A percentile compares a stretch with the other conserved stretches of the same genome.
These are phyloP conservation scores for Rapana venosa DNA, from an alignment of 2,888 invertebrate genomes.

Conservation along the genomic window DNA sequence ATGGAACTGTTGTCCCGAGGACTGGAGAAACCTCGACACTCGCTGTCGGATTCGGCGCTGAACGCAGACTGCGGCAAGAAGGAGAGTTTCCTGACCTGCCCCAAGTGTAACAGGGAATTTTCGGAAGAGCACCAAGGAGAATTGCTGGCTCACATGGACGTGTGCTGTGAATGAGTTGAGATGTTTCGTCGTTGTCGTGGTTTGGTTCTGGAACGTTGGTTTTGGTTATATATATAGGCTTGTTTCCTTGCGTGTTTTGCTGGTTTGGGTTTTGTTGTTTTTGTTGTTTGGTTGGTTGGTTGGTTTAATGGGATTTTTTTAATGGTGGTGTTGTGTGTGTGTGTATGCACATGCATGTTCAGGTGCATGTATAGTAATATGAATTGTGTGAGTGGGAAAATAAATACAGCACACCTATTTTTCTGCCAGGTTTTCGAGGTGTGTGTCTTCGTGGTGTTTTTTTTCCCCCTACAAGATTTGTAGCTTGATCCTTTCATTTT, in stretches of 20 bases:
- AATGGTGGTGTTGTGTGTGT: no score
- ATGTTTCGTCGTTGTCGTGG: background rate
- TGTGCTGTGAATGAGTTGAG: conserved; percentile 60
- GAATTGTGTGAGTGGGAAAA: no score
- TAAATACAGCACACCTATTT: no score
- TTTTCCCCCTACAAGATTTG: no score
- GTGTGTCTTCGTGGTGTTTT: no score
- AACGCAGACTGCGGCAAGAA: background rate
- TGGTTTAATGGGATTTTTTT: background rate
- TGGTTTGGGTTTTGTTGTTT: background rate
- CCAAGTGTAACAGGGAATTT: conserved; percentile 67
- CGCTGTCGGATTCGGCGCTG: conserved; percentile 39
- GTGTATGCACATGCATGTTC: no score
- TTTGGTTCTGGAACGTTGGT: background rate
- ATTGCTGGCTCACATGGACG: conserved; percentile 67
- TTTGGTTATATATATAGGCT: background rate
- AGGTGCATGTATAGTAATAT: no score
- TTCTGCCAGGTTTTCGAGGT: no score
- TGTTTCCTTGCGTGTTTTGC: background rate
- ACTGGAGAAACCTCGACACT: background rate
- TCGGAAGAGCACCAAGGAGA: conserved; percentile 60
- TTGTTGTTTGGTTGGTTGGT: background rate
- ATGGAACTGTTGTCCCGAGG: conserved; percentile 33
- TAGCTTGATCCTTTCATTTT: no score
- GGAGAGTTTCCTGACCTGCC: conserved; percentile 61